Evolutionary conservation across 2,113 vertebrate genomes (phyloP), one percentile per base, ranked within the genome.

Genomic region (Megaleporinus macrocephalus): DNA sequence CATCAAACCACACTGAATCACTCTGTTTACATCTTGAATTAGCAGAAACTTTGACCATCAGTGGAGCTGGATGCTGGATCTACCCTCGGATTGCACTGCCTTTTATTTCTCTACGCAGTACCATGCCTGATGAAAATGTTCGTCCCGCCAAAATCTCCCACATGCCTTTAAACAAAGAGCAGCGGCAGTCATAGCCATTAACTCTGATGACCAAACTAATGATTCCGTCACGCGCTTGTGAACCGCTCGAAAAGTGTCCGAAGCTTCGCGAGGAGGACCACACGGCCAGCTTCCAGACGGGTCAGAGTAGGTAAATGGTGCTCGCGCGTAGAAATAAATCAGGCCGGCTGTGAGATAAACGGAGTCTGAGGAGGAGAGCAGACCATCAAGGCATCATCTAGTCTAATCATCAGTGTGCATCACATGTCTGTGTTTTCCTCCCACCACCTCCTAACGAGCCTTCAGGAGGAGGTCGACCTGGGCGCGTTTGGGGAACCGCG

Each of bases 181-280:
- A 84, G 78, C 78, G 70, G 66, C 71, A 76, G 79, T 82, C 81
- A 80, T 76, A 72, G 83, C 84, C 82, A 90, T 86, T 86, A 87
- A 85, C 83, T 75, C 69, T 85, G 86, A 89, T 89, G 86, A 88
- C 87, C 85, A 86, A 88, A 89, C 84, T 82, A 89, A 88, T 85
- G 76, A 85, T 83, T 88, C 81, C 81, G 86, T 86, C 84, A 78
- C 82, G 81, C 63, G 81, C 83, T 33, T 61, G 61, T n/a, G 72
- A 86, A 74, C 72, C 79, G 59, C 59, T 75, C 44, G 49, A 82
- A 86, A 85, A 83, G 81, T 84, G 36, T 80, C 73, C 83, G 73
- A 4, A n/a, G 7, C 14, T 1, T 29, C 79, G 81, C 83, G 82
- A 71, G 12, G 15, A 57, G 53, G 20, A 13, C 11, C 1, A 0